phyloP scores from a whole-genome alignment of 2,888 invertebrate genomes.

The Acanthosepion esculentum region DNA sequence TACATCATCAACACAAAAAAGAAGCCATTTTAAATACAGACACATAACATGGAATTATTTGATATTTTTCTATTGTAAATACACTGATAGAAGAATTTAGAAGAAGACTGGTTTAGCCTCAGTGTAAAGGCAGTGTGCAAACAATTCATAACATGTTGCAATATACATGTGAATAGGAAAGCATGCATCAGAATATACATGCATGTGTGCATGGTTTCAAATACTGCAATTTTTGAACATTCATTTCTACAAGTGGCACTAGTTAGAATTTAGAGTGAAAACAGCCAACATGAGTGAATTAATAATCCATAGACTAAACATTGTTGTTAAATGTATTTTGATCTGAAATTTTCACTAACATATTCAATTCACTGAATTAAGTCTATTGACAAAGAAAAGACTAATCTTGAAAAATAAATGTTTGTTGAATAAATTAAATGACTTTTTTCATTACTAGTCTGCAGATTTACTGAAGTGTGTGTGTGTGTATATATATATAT shows the following conservation, averaged over 20 bases:
- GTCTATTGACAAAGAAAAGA: too few species aligned
- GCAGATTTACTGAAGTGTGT: too few species aligned
- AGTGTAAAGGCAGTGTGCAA: background rate
- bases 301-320: too few species aligned
- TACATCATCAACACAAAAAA: background rate
- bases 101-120: background rate
- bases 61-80: background rate
- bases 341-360: too few species aligned
- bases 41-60: background rate
- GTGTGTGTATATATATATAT: too few species aligned
- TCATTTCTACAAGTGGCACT: background rate
- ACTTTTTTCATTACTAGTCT: too few species aligned
- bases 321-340: too few species aligned
- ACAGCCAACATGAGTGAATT: too few species aligned
- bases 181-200: background rate
- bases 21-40: background rate
- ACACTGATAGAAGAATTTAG: background rate
- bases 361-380: too few species aligned
- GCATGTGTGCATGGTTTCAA: background rate
- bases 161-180: background rate
- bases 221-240: background rate
- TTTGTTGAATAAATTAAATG: too few species aligned
- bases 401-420: too few species aligned
- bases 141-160: background rate
- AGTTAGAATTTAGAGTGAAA: too few species aligned